phyloP scores from a whole-genome alignment of 1,140 invertebrate species.

The Heliconius himera region DNA sequence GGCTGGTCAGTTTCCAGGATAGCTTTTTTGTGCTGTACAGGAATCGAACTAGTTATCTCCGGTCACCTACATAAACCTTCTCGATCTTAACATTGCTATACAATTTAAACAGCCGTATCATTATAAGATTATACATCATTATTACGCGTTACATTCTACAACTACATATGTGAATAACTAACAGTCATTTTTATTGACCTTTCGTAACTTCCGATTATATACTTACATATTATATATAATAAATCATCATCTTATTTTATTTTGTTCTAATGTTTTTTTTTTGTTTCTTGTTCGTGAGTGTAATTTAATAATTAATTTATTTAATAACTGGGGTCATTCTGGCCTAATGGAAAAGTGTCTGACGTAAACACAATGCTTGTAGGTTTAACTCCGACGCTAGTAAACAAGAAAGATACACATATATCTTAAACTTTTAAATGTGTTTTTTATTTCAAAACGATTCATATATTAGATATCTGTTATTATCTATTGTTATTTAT shows the following conservation, averaged over 20 bases:
- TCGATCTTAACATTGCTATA: not conserved
- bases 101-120: conserved; percentile 9
- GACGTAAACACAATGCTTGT: too few relatives aligned
- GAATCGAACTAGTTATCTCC: too few relatives aligned
- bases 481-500: too few relatives aligned
- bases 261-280: not conserved
- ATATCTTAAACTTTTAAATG: too few relatives aligned
- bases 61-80: not conserved
- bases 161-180: conserved; percentile 11
- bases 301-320: not conserved
- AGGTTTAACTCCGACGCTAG: too few relatives aligned
- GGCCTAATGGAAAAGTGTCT: too few relatives aligned
- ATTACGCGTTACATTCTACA: conserved; percentile 15
- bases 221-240: not conserved
- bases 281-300: not conserved
- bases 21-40: too few relatives aligned
- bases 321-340: too few relatives aligned
- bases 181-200: conserved; percentile 32
- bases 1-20: too few relatives aligned
- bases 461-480: too few relatives aligned
- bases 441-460: too few relatives aligned
- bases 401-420: too few relatives aligned
- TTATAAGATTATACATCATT: conserved; percentile 17
- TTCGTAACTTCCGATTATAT: conserved; percentile 26
- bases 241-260: conserved; percentile 13